These are phyloP conservation scores for Poecile atricapillus DNA, from an alignment of 2,113 vertebrate genomes.

Conservation along the genomic window DNA sequence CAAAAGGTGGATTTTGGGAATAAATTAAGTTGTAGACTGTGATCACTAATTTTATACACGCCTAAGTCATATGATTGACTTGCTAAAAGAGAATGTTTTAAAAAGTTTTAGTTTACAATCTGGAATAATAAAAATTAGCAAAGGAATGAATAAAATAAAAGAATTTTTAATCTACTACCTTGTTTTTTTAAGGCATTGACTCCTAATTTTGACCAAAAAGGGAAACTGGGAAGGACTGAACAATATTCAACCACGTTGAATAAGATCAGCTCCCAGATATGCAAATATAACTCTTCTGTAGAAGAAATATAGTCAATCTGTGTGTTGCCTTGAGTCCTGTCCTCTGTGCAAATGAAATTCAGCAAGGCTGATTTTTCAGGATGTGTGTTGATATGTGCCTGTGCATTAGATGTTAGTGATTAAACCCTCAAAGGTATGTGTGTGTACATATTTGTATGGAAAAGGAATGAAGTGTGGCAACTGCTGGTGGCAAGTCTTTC, in stretches of 20 bases:
- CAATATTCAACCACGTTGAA: rapidly evolving
- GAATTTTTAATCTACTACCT: not conserved
- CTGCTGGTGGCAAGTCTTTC: not conserved
- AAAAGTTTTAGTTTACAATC: not conserved
- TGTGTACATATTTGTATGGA: not conserved
- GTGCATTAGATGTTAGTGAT: not conserved
- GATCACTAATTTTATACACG: not conserved
- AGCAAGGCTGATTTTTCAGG: not conserved
- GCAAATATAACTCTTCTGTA: not conserved
- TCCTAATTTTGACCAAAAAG: not conserved
- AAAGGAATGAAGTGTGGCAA: not conserved
- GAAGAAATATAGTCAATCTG: not conserved
- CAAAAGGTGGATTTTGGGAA: not conserved
- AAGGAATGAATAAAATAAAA: not conserved
- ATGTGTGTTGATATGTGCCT: not conserved
- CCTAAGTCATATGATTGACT: not conserved
- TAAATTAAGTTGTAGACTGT: not conserved
- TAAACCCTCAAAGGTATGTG: not conserved
- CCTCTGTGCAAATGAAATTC: not conserved
- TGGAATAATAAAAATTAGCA: not conserved
- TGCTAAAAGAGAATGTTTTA: not conserved
- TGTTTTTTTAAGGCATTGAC: not conserved
- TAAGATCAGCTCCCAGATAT: not conserved
- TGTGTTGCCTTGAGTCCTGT: not conserved
- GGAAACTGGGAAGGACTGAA: not conserved